A percentile compares a stretch with the other conserved stretches of the same genome.
Evolutionary conservation across 2,797 vertebrate genomes (phyloP).

Genomic region (Argentina silus): DNA sequence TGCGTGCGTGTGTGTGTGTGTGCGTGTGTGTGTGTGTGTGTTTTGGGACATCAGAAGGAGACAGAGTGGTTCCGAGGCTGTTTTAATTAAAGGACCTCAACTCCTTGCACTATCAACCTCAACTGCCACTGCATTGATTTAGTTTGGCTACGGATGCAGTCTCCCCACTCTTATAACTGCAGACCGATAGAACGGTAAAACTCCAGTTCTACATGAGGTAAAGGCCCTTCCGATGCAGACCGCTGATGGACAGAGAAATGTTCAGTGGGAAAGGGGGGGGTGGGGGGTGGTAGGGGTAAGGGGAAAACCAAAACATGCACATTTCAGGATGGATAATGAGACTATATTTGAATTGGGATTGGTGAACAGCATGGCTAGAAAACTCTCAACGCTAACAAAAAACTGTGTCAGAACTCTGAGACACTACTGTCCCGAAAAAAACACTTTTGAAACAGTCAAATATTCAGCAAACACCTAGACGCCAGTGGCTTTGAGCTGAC

Average conservation of each 20-base stretch:
- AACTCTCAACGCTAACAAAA: not conserved
- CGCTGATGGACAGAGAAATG: too few species aligned
- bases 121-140: not conserved
- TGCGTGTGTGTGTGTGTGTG: not conserved
- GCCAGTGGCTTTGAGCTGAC: not conserved
- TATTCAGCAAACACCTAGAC: conserved; percentile 3
- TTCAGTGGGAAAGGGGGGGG: too few species aligned
- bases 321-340: too few species aligned
- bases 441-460: not conserved
- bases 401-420: not conserved
- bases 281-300: too few species aligned
- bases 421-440: conserved; percentile 4
- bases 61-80: not conserved
- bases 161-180: not conserved
- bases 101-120: not conserved
- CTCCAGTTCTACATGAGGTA: not conserved
- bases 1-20: not conserved
- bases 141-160: not conserved
- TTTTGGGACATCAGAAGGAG: not conserved
- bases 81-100: conserved; percentile 6
- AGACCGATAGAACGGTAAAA: not conserved
- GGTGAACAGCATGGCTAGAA: not conserved
- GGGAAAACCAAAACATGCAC: too few species aligned
- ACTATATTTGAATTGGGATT: not conserved
- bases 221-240: too few species aligned